phyloP scores from a whole-genome alignment of 2,797 vertebrate genomes.

The Anguilla marmorata region DNA sequence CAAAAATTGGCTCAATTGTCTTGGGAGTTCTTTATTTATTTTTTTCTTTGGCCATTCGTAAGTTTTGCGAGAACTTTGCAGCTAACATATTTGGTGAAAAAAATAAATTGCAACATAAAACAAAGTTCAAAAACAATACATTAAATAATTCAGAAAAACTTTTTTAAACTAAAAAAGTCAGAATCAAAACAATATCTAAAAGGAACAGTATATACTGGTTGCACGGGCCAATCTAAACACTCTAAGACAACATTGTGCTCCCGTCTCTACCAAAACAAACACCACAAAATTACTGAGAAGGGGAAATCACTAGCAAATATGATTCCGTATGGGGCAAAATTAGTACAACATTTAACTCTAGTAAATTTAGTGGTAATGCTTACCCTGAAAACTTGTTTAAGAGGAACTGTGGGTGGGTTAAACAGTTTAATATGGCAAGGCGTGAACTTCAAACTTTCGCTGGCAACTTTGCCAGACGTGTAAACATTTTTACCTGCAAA shows the following conservation, averaged over 20 bases:
- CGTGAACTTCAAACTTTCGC: not conserved
- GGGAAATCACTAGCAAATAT: not conserved
- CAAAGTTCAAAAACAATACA: not conserved
- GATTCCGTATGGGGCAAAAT: not conserved
- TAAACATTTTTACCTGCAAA: constrained; percentile 3
- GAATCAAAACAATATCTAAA: not conserved
- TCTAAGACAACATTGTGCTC: not conserved
- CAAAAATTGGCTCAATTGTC: not conserved
- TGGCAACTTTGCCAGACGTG: not conserved
- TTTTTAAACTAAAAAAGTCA: not conserved
- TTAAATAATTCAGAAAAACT: not conserved
- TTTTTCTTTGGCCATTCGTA: not conserved
- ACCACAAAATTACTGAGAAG: not conserved
- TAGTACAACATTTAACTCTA: not conserved
- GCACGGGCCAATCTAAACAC: not conserved
- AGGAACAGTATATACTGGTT: not conserved
- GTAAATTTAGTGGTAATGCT: not conserved
- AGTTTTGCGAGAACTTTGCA: not conserved
- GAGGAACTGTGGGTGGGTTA: not conserved
- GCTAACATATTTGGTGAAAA: not conserved
- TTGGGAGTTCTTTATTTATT: not conserved
- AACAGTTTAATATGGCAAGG: not conserved
- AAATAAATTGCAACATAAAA: not conserved
- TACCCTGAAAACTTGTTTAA: not conserved
- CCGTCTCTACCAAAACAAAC: constrained; percentile 3